A percentile compares a stretch with the other conserved stretches of the same genome.
phyloP scores from a whole-genome alignment of 2,113 vertebrate species.

The Platycercus adscitus region DNA sequence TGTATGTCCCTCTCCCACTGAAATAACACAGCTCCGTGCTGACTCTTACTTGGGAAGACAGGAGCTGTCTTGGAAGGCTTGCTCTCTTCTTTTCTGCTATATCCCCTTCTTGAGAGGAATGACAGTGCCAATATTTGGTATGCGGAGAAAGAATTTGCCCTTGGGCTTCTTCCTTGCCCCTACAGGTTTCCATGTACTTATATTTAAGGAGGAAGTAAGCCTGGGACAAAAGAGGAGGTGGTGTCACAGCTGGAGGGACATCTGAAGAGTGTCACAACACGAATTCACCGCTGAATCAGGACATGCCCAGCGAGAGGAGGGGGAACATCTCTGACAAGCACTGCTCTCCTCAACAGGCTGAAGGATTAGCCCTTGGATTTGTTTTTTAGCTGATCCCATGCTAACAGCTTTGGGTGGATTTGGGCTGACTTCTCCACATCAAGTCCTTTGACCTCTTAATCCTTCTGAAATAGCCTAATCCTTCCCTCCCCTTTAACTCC shows the following conservation, averaged over 20 bases:
- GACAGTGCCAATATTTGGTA: not conserved
- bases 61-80: not conserved
- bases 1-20: not conserved
- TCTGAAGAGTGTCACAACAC: not conserved
- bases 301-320: not conserved
- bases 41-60: not conserved
- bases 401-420: slow-evolving; percentile 67
- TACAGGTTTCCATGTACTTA: not conserved
- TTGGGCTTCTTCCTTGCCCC: not conserved
- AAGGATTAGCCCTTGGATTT: slow-evolving; percentile 65
- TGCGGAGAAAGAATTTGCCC: slow-evolving; percentile 1
- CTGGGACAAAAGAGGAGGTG: not conserved
- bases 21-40: not conserved
- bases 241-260: not conserved
- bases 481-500: not conserved
- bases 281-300: not conserved
- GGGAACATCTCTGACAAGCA: not conserved
- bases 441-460: slow-evolving; percentile 78
- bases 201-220: not conserved
- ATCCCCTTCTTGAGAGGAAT: not conserved
- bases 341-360: not conserved
- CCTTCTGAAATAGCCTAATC: slow-evolving; percentile 65
- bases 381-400: slow-evolving; percentile 60
- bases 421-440: slow-evolving; percentile 21
- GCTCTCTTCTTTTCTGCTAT: not conserved